phyloP scores from a whole-genome alignment of 1,140 invertebrate species.

The Drosophila nigromelanica region DNA sequence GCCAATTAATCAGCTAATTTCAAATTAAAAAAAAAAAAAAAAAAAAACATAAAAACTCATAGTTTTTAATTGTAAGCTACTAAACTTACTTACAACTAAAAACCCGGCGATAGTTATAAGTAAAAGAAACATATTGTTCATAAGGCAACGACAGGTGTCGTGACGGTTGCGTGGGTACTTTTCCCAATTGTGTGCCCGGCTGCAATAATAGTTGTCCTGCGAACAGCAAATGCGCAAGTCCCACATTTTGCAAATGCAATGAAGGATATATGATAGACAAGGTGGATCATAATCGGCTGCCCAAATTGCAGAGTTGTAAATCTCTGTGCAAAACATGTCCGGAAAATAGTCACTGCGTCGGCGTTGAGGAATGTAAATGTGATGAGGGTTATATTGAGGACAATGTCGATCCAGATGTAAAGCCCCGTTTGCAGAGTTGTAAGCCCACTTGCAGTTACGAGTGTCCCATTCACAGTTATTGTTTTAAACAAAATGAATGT shows the following conservation, averaged over 20 bases:
- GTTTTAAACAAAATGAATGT: neutral
- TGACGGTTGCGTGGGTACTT: constrained; percentile 3
- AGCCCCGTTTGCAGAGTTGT: constrained; percentile 7
- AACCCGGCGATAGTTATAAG: no score
- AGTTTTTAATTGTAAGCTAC: no score
- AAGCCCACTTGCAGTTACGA: neutral
- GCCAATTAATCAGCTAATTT: no score
- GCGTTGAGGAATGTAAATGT: neutral
- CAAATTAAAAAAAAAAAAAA: no score
- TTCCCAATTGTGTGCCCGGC: constrained; percentile 10
- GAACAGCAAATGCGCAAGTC: constrained; percentile 2
- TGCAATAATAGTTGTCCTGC: constrained; percentile 2
- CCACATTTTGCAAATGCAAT: constrained; percentile 8
- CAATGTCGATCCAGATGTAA: neutral
- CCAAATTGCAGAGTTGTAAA: constrained; percentile 9
- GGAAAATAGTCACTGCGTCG: no score
- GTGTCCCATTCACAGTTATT: constrained; percentile 6
- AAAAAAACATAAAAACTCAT: no score
- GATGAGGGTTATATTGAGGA: neutral
- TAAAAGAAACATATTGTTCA: no score
- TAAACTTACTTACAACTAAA: no score
- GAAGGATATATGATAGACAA: neutral
- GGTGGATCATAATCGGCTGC: neutral
- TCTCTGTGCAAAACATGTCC: neutral
- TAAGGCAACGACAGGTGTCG: no score